Evolutionary conservation across 2,888 invertebrate genomes (phyloP), one percentile per base, ranked within the genome.

Genomic region (Drosophila kokeensis): DNA sequence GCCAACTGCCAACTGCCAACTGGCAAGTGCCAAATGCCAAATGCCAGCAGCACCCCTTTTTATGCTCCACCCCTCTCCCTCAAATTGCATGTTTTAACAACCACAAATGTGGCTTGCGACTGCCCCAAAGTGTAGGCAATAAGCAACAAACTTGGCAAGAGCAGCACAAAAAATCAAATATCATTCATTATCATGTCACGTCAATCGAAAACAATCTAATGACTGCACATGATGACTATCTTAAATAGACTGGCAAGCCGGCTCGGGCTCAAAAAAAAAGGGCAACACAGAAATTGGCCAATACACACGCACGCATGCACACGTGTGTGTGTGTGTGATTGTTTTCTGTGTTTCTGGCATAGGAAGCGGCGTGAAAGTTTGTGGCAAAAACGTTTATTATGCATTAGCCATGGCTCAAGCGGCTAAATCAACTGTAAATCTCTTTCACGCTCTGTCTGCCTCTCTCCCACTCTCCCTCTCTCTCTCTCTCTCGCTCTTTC

Each of bases 131-230:
- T 68, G 82, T 87, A 36, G 66, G 67, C 79, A 64, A 68, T 27
- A 21, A 65, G 30, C 42, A 4, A 52, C 21, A 63, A 42, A 53
- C 45, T 32, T 40, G 32, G 50, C 36, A 49, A 36, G 40, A 69
- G 61, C 50, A 27, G 15, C 21, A n/a, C 24, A 40, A 34, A 55
- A 75, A 60, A 57, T 30, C 59, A 73, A 79, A 75, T 76, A 81
- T 81, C 87, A 83, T 91, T 87, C 87, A 91, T 90, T 91, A 90
- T 91, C 91, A 81, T 85, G 90, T 89, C 90, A 90, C 90, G 91
- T 91, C 90, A 91, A 91, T 90, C 90, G 85, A 82, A 88, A 89
- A 82, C 90, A 82, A 90, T 90, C 91, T 90, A 91, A 89, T 91
- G 90, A 82, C 91, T 90, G 87, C 89, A 89, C 90, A 90, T 87